Evolutionary conservation across 2,888 invertebrate genomes (phyloP), one percentile per base, ranked within the genome.

Genomic region (Baronia brevicornis): DNA sequence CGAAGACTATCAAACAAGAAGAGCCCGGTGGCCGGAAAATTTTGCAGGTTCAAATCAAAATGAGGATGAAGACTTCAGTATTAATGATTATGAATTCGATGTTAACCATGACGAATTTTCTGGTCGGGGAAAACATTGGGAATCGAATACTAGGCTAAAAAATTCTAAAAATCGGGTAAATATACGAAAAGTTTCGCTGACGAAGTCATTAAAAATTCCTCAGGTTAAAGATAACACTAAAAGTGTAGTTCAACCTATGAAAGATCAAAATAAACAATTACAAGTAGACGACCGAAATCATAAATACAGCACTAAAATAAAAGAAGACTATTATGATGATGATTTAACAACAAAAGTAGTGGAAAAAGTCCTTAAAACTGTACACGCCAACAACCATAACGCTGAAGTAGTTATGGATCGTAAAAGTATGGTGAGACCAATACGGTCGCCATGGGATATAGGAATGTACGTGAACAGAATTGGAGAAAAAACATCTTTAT

Each of bases 61-160:
- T 28, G 80, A 79, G 51, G 79, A 82, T 11, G 74, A 78, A 45
- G 80, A 82, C 36, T 80, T 79, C 21, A 77, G 66, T 46, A 33
- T 79, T 6, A 60, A 65, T 5, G 80, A 82, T 40, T 80, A 79
- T 26, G 79, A 82, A 17, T 80, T 82, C 26, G 80, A 79, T 40
- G 50, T 73, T 1, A 68, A 72, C 34, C 79, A 80, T 30, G 80
- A 82, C 30, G 80, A 79, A 40, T 80, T 60, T 11, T 38, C 48
- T 1, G 59, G 70, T 1, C 57, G 71, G 43, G 63, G 68, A 2
- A 78, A 78, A 36, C 74, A 63, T 4, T 41, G 70, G 19, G 68
- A 70, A 33, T 77, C 78, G 1, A 61, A 70, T 36, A 33, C 19
- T 5, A 65, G 60, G 41, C 11, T 22, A 8, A 62, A 56, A n/a